These are phyloP conservation scores for Unio delphinus DNA, from an alignment of 2,888 invertebrate genomes.

Conservation along the genomic window DNA sequence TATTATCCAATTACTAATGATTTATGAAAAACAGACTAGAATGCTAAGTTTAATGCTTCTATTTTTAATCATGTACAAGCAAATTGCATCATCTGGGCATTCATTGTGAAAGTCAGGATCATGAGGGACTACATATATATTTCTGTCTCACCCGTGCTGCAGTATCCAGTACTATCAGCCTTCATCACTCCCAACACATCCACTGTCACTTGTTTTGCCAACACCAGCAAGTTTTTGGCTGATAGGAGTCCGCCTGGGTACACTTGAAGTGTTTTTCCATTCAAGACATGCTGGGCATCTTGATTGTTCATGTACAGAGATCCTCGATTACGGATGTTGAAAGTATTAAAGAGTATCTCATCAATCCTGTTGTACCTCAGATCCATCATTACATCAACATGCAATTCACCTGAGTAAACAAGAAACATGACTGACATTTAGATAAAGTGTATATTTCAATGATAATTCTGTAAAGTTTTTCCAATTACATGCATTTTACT, in stretches of 20 bases:
- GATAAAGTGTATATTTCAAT: too few relatives aligned
- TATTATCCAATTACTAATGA: too few relatives aligned
- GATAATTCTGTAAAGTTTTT: too few relatives aligned
- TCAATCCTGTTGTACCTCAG: slow-evolving; percentile 37
- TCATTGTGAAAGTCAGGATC: not conserved
- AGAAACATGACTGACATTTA: not conserved
- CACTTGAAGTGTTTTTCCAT: slow-evolving; percentile 30
- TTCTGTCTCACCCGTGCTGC: slow-evolving; percentile 22
- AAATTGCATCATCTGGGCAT: too few relatives aligned
- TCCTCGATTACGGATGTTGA: slow-evolving; percentile 52
- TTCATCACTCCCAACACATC: slow-evolving; percentile 49
- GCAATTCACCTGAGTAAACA: slow-evolving; percentile 37
- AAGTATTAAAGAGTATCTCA: slow-evolving; percentile 38
- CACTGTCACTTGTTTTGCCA: slow-evolving; percentile 35
- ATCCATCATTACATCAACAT: slow-evolving; percentile 49
- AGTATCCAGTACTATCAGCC: slow-evolving; percentile 40
- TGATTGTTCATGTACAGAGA: slow-evolving; percentile 46
- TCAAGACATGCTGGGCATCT: slow-evolving; percentile 22
- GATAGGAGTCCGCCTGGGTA: slow-evolving; percentile 50
- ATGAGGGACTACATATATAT: not conserved
- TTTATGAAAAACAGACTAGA: too few relatives aligned
- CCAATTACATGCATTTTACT: too few relatives aligned
- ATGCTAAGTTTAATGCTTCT: too few relatives aligned
- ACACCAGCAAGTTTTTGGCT: slow-evolving; percentile 38
- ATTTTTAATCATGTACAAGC: too few relatives aligned